Evolutionary conservation across 2,113 vertebrate species (phyloP), one percentile per base, ranked within the genome.

Genomic region (Mustelus asterias): DNA sequence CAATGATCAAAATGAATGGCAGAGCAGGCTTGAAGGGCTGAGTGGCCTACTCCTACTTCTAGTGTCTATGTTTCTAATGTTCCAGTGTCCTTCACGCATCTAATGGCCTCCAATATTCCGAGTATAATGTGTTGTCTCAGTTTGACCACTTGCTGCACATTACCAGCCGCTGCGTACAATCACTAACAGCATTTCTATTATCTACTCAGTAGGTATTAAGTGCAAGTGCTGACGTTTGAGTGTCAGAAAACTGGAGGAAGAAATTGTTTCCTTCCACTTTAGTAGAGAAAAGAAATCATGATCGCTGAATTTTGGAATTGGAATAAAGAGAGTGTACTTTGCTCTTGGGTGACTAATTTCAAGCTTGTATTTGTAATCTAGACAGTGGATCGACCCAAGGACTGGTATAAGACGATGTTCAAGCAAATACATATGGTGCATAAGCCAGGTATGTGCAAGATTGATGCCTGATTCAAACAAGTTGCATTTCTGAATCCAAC

Each of bases 331-430:
- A 29, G 10, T 76, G 41, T 76, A 29, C 4, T 14, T 95, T 72
- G 1, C 26, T 54, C 1, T 33, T 41, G 72, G 44, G 24, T 72
- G 33, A 95, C 94, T 95, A 76, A 95, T 95, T 95, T 67, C 10
- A 72, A 48, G 11, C 67, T 95, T 95, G 44, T 29, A 76, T 72
- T 95, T 96, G 83, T 54, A 96, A 86, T 96, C 65, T 97, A 99
- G 99, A 99, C 99, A 13, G 99, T 99, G 96, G 99, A 99, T 97
- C 97, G 99, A 96, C 99, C 99, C 0, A 99, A 99, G 97, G 99
- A 99, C 96, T 99, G 99, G 99, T 99, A 99, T 97, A 99, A 99
- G 98, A 99, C 99, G 1, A 99, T 99, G 99, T 99, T 99, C 97
- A 99, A 99, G 97, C 99, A 99, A 97, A 99, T 99, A 96, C 99